phyloP scores from a whole-genome alignment of 1,140 invertebrate genomes.

The Platorchestia sp. region DNA sequence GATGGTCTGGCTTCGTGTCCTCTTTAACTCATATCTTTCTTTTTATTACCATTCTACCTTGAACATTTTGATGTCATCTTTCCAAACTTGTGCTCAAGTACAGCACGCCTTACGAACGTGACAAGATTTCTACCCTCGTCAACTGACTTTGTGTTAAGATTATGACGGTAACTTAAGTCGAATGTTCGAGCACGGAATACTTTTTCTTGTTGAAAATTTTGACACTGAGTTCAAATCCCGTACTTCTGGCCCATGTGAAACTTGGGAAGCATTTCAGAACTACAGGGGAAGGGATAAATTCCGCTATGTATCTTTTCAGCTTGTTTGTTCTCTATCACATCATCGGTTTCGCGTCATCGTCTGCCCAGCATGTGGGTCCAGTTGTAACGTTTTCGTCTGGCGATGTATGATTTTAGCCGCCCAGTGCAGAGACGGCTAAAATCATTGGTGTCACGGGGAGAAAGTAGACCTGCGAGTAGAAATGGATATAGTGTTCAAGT shows the following conservation, averaged over 20 bases:
- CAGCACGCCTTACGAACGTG: too few species aligned
- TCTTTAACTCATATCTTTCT: neutral
- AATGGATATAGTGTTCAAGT: neutral
- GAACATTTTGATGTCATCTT: too few species aligned
- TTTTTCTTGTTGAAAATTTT: neutral
- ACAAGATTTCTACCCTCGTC: too few species aligned
- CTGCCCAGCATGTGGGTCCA: neutral
- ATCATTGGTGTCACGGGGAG: neutral
- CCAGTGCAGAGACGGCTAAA: neutral
- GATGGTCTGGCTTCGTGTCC: too few species aligned
- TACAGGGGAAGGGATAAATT: neutral
- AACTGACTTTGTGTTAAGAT: too few species aligned
- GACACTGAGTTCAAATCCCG: neutral
- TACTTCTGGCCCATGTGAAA: neutral
- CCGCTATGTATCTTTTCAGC: neutral
- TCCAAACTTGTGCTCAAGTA: neutral
- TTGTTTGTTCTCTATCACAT: neutral
- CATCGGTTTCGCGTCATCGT: neutral
- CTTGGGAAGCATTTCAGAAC: neutral
- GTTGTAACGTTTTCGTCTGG: neutral
- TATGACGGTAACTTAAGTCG: neutral
- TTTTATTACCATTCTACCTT: neutral
- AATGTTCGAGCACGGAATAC: neutral
- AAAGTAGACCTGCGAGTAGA: neutral
- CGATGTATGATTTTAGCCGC: neutral